Percentiles rank a stretch among this genome's conserved stretches.
Evolutionary conservation across 2,113 vertebrate species (phyloP).

Genomic region (Phycodurus eques): DNA sequence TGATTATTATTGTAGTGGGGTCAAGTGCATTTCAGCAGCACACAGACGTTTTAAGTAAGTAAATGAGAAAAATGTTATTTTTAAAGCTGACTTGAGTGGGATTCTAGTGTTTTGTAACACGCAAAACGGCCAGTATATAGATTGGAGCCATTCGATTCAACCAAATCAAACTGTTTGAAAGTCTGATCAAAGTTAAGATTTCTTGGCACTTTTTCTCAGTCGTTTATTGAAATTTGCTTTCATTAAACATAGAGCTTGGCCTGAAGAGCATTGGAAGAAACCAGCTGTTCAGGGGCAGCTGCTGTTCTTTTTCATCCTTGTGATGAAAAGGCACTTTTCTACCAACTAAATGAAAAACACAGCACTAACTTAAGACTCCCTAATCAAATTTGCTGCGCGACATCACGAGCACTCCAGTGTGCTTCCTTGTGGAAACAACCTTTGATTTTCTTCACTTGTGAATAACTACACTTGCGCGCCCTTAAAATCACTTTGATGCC

Average conservation of each 20-base stretch:
- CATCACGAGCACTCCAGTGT: slow-evolving; percentile 7
- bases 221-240: background rate
- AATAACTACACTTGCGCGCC: slow-evolving; percentile 19
- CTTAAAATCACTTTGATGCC: slow-evolving; percentile 28
- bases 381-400: slow-evolving; percentile 22
- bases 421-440: slow-evolving; percentile 40
- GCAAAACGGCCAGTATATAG: too few relatives aligned
- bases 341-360: slow-evolving; percentile 1
- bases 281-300: slow-evolving; percentile 27
- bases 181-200: too few relatives aligned
- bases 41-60: background rate
- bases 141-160: background rate
- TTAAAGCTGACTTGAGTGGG: too few relatives aligned
- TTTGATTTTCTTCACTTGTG: slow-evolving; percentile 41
- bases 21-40: background rate
- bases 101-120: too few relatives aligned
- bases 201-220: too few relatives aligned
- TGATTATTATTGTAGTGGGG: background rate
- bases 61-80: background rate
- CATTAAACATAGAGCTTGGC: background rate
- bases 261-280: background rate
- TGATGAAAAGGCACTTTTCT: slow-evolving; percentile 8
- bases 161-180: background rate
- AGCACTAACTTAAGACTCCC: slow-evolving; percentile 2
- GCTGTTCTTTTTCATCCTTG: slow-evolving; percentile 10